phyloP scores from a whole-genome alignment of 2,113 vertebrate genomes.

The Alouatta palliata region DNA sequence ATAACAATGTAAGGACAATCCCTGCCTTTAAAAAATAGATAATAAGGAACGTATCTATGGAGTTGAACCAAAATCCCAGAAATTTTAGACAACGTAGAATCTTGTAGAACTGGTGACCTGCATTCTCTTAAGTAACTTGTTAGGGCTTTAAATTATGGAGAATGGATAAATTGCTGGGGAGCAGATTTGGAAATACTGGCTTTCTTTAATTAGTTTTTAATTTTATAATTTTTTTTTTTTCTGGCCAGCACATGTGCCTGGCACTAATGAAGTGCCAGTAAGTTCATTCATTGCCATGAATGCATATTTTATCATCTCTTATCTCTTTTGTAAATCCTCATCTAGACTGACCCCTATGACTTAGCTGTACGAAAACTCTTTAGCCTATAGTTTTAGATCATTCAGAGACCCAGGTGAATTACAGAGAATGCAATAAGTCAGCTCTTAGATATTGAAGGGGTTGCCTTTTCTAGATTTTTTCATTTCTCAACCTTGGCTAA shows the following conservation, averaged over 20 bases:
- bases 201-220: conserved; percentile 28
- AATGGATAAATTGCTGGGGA: neutral
- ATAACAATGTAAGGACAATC: neutral
- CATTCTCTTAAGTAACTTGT: neutral
- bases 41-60: neutral
- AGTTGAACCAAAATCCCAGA: neutral
- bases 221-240: neutral
- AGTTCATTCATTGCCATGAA: neutral
- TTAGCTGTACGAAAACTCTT: neutral
- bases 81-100: conserved; percentile 1
- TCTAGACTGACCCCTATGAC: neutral
- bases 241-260: neutral
- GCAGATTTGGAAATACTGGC: conserved; percentile 1
- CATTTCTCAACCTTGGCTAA: conserved; percentile 39
- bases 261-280: neutral
- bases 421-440: neutral
- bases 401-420: neutral
- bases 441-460: neutral
- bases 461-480: conserved; percentile 17
- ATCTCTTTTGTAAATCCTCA: neutral
- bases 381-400: neutral
- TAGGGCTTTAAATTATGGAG: neutral
- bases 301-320: neutral
- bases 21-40: neutral
- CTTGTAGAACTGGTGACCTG: neutral